These are phyloP conservation scores for Matsumurasca onukii DNA, from an alignment of 1,140 invertebrate species.

Conservation along the genomic window DNA sequence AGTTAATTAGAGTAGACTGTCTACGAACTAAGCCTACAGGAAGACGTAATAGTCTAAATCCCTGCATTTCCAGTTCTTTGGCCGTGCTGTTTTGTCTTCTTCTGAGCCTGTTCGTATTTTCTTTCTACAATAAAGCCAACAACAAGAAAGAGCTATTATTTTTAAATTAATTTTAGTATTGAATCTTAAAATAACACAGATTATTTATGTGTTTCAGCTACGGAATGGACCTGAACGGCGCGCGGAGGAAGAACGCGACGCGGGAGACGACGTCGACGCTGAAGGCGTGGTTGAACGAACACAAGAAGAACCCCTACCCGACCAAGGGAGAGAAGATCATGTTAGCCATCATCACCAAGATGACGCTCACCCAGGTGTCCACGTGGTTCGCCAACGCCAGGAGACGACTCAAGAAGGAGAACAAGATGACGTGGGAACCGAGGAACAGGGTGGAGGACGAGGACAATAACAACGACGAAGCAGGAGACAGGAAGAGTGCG, in stretches of 20 bases:
- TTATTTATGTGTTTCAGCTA: constrained; percentile 66
- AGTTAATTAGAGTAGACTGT: too few relatives aligned
- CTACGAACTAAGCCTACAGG: too few relatives aligned
- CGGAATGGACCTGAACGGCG: constrained; percentile 87
- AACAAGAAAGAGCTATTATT: too few relatives aligned
- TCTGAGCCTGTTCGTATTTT: too few relatives aligned
- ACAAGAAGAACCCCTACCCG: constrained; percentile 98
- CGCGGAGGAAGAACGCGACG: constrained; percentile 94
- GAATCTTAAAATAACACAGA: too few relatives aligned
- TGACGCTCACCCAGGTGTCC: constrained; percentile 97
- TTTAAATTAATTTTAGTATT: too few relatives aligned
- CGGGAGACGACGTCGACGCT: constrained; percentile 95
- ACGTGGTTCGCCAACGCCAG: constrained; percentile 99
- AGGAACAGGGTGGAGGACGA: constrained; percentile 88
- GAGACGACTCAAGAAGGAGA: constrained; percentile 95
- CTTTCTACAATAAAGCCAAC: too few relatives aligned
- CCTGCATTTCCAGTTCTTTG: too few relatives aligned
- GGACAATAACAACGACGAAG: constrained; percentile 81
- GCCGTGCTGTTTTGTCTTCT: too few relatives aligned
- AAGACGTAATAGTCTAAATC: too few relatives aligned
- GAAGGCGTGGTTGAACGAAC: constrained; percentile 97
- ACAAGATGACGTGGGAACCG: constrained; percentile 98
- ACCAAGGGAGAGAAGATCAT: constrained; percentile 99
- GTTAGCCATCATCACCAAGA: constrained; percentile 97
- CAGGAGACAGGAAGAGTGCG: constrained; percentile 74